Percentiles rank a stretch among this genome's conserved stretches.
Conservation (phyloP, 2,888 invertebrate genomes). For the Prenolepis imparis region DNA sequence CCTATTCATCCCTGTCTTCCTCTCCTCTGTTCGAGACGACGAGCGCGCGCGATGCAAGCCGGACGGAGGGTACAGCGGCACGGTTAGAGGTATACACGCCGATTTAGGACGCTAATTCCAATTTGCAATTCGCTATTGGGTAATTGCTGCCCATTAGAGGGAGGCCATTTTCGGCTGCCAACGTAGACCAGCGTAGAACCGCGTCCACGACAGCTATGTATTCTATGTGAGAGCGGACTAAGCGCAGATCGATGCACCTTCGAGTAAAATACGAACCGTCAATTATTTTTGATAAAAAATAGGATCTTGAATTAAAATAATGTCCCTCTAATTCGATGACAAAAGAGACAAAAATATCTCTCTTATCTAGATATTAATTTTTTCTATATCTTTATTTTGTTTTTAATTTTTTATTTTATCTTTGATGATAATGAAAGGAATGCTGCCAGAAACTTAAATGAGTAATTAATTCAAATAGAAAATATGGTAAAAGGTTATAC, state of each 20-base stretch:
- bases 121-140: slow-evolving; percentile 81
- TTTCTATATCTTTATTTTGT: not conserved
- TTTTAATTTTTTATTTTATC: not conserved
- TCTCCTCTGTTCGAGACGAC: slow-evolving; percentile 43
- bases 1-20: slow-evolving; percentile 31
- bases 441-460: not conserved
- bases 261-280: slow-evolving; percentile 6
- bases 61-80: slow-evolving; percentile 67
- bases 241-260: slow-evolving; percentile 43
- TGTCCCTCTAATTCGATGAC: not conserved
- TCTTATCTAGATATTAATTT: not conserved
- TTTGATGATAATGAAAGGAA: not conserved
- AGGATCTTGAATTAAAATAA: not conserved
- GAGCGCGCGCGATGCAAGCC: slow-evolving; percentile 50
- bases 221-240: slow-evolving; percentile 22
- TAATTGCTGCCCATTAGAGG: slow-evolving; percentile 79
- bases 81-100: slow-evolving; percentile 78
- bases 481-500: no score
- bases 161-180: slow-evolving; percentile 61
- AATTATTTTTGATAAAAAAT: slow-evolving; percentile 15
- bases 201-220: slow-evolving; percentile 32
- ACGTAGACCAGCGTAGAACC: slow-evolving; percentile 36
- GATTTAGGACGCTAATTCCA: slow-evolving; percentile 80
- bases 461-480: not conserved
- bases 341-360: not conserved